Evolutionary conservation across 37 sponge, comb jelly and placozoan species (phyloP), one percentile per base, ranked within the genome.

Genomic region (Ianthella basta): DNA sequence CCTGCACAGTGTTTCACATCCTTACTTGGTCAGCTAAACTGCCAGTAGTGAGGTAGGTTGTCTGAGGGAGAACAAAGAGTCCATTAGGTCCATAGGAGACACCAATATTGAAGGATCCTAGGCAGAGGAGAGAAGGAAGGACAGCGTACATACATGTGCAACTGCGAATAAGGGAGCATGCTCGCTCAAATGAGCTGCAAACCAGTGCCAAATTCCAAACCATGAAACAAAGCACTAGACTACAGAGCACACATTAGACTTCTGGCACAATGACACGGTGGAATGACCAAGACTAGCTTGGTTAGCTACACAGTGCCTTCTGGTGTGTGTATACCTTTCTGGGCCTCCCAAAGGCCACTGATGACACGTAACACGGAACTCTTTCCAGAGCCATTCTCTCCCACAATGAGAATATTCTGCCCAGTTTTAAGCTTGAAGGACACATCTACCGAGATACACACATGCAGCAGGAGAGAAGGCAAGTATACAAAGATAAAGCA

Each of bases 51-150:
- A 96, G 94, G 82, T 83, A 90, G 18, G 94, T 36, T 41, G 77
- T 86, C 87, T 96, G 96, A 61, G 96, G 93, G 6, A 96, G 63
- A 50, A 93, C 93, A 89, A 96, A 88, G 36, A 89, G 60, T 15
- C 74, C 89, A 30, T 63, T 83, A 35, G 83, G 83, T 74, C 79
- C 82, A 1, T 57, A 64, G 20, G 53, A 69, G 10, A 64, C 33
- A 24, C 77, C 68, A 19, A 90, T 40, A 14, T 41, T 23, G 41
- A 72, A 86, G 20, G n/a, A 69, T 0, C 92, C 92, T 69, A 10
- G 19, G 38, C 82, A 19, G 15, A 10, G 67, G 83, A 23, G 25
- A 24, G 19, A 75, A 15, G 59, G 29, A 37, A 61, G 20, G 3
- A 44, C 8, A 10, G 50, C 6, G 50, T n/a, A n/a, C n/a, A n/a